Evolutionary conservation across 2,888 invertebrate species (phyloP).

Genomic region (Ennomos fuscantarius): DNA sequence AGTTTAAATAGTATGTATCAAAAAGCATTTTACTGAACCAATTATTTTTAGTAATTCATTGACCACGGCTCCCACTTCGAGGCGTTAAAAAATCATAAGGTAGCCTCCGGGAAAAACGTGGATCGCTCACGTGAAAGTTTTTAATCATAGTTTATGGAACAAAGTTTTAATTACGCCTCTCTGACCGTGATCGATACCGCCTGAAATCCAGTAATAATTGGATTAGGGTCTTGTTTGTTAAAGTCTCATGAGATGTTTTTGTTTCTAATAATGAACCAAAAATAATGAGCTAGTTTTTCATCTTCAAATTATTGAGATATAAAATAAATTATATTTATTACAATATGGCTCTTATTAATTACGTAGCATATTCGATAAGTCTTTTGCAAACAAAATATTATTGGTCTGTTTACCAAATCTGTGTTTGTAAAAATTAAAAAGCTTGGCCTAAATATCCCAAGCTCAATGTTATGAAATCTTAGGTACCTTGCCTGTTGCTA

Average conservation of each 20-base stretch:
- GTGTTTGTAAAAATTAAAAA: too few relatives aligned
- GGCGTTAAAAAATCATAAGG: constrained; percentile 46
- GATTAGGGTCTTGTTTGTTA: constrained; percentile 34
- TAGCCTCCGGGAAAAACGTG: constrained; percentile 40
- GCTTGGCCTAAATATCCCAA: too few relatives aligned
- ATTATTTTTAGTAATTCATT: constrained; percentile 28
- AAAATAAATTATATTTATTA: background rate
- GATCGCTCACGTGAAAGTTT: constrained; percentile 50
- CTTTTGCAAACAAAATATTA: constrained; percentile 13
- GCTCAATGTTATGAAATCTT: too few relatives aligned
- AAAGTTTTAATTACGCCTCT: constrained; percentile 66
- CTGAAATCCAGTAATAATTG: constrained; percentile 54
- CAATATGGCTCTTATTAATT: background rate
- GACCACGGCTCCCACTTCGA: constrained; percentile 25
- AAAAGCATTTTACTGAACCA: background rate
- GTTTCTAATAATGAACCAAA: background rate
- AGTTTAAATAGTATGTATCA: too few relatives aligned
- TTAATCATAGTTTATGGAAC: constrained; percentile 65
- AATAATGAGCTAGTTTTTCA: background rate
- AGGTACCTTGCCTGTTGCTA: too few relatives aligned
- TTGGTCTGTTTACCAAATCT: too few relatives aligned
- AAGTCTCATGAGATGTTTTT: constrained; percentile 10
- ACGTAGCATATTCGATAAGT: background rate
- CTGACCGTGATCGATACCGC: constrained; percentile 51
- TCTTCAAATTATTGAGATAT: background rate